Base-by-base conservation (phyloP, 1,140 invertebrate genomes). In the Saccostrea echinata region DNA sequence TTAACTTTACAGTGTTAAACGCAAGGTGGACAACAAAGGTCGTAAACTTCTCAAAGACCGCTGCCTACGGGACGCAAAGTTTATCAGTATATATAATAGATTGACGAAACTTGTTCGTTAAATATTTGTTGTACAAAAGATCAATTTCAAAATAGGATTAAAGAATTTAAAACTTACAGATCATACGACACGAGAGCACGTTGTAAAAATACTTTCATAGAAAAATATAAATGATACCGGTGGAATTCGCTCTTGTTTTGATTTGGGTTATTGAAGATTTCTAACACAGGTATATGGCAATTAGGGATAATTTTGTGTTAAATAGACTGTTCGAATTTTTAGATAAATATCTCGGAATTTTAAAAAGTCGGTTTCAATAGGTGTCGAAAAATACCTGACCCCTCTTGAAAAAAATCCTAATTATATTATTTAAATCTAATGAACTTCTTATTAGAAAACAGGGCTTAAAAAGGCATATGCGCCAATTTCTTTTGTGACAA, bases 261-360 rank as follows among this genome's bases (percentile, higher is more conserved):
- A 30, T 76, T 27, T 76, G 27, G 11, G 16, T 76, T 16, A 16
- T 30, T 27, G 30, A 76, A 76, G 24, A 27, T 30, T 76, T 76
- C 68, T 33, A 16, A 76, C 68, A 76, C 24, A 27, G 68, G 13
- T 76, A 24, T 33, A 30, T 18, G 27, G 68, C 27, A 13, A 76
- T 76, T 76, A 76, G 13, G 68, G 68, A 33, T 76, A 76, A 76
- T 76, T 76, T 76, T 6, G 68, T 76, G 68, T 33, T 76, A 33
- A 76, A 76, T 76, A 33, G 16, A 33, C 27, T 76, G 68, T 30
- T 27, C 13, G 68, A 76, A 76, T 30, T 76, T 33, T 27, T 76
- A 9, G 8, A n/a, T n/a, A n/a, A n/a, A n/a, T 64, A 64, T 24
- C 21, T 21, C 24, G 68, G 16, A 33, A 33, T 76, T 76, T 71